phyloP scores from a whole-genome alignment of 2,888 invertebrate genomes.

The Cerceris rybyensis region DNA sequence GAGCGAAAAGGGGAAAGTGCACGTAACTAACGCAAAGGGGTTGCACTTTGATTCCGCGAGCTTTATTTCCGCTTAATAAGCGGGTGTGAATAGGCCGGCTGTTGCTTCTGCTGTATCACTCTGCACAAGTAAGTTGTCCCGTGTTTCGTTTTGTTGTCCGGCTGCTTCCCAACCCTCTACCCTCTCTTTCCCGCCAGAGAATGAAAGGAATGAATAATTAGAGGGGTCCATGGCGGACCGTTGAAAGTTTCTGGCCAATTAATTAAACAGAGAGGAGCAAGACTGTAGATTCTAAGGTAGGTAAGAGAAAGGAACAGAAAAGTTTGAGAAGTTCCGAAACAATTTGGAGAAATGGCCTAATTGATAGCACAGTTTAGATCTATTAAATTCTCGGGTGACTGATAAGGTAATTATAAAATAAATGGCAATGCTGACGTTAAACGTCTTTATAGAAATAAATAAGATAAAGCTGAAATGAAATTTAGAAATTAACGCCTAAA shows the following conservation, averaged over 20 bases:
- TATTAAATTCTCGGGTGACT: no score
- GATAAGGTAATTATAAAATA: no score
- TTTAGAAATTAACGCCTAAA: no score
- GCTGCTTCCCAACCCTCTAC: constrained; percentile 16
- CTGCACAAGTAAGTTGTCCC: constrained; percentile 70
- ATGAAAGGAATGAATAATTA: constrained; percentile 72
- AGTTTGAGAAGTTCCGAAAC: constrained; percentile 62
- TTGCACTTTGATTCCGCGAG: constrained; percentile 68
- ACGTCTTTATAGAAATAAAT: no score
- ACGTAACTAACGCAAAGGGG: constrained; percentile 26
- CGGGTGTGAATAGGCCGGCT: constrained; percentile 73
- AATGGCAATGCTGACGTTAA: no score
- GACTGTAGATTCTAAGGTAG: constrained; percentile 41
- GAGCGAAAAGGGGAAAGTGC: constrained; percentile 15
- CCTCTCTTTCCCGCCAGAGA: constrained; percentile 26
- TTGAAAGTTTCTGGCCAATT: constrained; percentile 72
- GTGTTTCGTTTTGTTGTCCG: constrained; percentile 71
- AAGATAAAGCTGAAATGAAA: no score
- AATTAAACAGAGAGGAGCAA: constrained; percentile 67
- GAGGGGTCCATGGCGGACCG: constrained; percentile 51
- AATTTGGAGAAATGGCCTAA: constrained; percentile 41
- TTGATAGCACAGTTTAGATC: no score
- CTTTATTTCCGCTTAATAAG: constrained; percentile 75
- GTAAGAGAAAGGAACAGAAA: constrained; percentile 51
- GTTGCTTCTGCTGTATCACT: constrained; percentile 73